These are phyloP conservation scores for Falco biarmicus DNA, from an alignment of 2,797 vertebrate species.

Conservation along the genomic window DNA sequence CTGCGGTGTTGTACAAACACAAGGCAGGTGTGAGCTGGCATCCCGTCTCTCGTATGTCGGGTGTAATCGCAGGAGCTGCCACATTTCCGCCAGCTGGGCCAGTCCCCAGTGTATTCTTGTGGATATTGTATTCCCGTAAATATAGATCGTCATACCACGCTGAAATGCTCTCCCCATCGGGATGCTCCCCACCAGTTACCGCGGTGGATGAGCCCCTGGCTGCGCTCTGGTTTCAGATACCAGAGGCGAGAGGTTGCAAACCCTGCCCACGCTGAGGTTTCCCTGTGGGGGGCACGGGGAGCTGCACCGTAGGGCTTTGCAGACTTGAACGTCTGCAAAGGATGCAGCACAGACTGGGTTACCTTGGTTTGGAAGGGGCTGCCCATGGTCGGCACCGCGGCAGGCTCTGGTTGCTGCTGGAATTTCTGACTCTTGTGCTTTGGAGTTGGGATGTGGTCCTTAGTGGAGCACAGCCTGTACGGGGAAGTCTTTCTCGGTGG, in stretches of 20 bases:
- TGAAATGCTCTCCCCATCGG: background rate
- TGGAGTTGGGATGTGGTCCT: background rate
- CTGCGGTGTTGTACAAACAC: conserved; percentile 3
- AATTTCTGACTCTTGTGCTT: background rate
- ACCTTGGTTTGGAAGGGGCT: background rate
- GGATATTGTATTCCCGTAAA: background rate
- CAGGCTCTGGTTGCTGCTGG: background rate
- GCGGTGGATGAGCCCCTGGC: background rate
- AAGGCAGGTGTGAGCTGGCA: conserved; percentile 38
- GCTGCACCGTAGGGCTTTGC: background rate
- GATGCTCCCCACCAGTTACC: background rate
- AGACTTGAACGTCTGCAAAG: background rate
- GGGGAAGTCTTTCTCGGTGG: background rate
- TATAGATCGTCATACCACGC: background rate
- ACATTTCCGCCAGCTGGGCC: background rate
- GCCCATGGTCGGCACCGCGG: rapidly evolving
- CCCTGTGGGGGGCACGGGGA: rapidly evolving
- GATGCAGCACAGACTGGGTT: background rate
- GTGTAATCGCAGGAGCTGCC: background rate
- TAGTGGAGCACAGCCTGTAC: background rate
- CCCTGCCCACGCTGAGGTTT: rapidly evolving
- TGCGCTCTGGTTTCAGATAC: background rate
- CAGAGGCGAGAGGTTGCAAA: background rate
- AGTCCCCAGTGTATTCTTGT: background rate
- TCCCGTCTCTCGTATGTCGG: background rate